Percentiles rank a stretch among this genome's conserved stretches.
Conservation (phyloP, 2,113 vertebrate species). For the Ellobius talpinus region DNA sequence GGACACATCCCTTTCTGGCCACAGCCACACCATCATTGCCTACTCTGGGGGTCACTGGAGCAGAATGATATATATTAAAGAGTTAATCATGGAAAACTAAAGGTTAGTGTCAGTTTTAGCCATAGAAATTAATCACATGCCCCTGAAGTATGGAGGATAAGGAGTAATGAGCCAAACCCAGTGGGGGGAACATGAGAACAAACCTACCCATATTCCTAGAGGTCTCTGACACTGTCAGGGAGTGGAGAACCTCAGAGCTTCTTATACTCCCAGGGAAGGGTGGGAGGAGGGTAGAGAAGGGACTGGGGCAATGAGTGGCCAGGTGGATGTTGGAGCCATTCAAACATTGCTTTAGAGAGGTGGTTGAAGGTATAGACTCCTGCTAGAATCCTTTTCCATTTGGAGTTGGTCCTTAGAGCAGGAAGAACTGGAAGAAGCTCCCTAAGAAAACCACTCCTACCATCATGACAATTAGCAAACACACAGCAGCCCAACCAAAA, state of each 20-base stretch:
- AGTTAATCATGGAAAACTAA: neutral
- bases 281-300: too few species aligned
- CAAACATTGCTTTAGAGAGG: neutral
- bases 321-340: neutral
- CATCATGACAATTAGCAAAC: neutral
- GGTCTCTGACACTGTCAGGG: neutral
- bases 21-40: neutral
- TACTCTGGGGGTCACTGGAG: too few species aligned
- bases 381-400: neutral
- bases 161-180: neutral
- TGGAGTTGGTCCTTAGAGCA: neutral
- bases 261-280: neutral
- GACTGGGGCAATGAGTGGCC: neutral
- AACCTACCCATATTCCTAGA: neutral
- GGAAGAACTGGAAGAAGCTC: neutral
- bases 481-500: neutral
- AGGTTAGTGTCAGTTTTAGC: neutral
- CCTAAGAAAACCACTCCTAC: neutral
- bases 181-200: neutral
- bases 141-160: neutral
- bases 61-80: neutral
- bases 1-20: accelerated
- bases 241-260: neutral
- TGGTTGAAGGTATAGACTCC: neutral
- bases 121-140: neutral